Evolutionary conservation across 1,140 invertebrate genomes (phyloP), one percentile per base, ranked within the genome.

Genomic region (Capitella teleta): DNA sequence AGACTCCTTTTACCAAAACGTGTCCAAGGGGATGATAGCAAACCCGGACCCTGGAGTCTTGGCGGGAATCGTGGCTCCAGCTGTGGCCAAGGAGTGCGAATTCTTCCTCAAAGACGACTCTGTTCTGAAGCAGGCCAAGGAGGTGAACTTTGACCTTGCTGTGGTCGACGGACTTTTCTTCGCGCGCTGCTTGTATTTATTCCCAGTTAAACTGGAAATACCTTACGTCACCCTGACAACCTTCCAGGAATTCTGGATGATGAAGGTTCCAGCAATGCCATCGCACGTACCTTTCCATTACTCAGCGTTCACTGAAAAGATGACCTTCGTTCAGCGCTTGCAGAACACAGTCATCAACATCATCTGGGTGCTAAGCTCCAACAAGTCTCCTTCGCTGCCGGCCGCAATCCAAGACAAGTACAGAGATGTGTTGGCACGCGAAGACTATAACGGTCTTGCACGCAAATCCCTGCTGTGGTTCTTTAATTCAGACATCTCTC

Each of bases 141-240:
- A 26, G 4, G 5, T 47, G 18, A 47, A 32, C 18, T 47, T 47
- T 32, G 45, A 47, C 28, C 16, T 47, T 10, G 45, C 24, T 47
- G 16, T 47, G 4, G 26, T 23, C 19, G 45, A 47, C 24, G 16
- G 45, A 26, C 25, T 21, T 24, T 40, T 40, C 14, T 1, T 16
- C 14, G 5, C 2, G 2, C 38, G 3, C 6, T 40, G 38, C 25
- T 21, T 8, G 2, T 19, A 21, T 6, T 14, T 40, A 8, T 5
- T 40, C 25, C 19, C 38, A 12, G 19, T 8, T 16, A 6, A 40
- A 8, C 10, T 40, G 38, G 21, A 18, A 18, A 40, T 19, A 2
- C 38, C 38, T 4, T 19, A 18, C 25, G 38, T 40, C n/a, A 8
- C 8, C 2, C 19, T 40, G 8, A 14, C 3, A 21, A 1, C n/a